Evolutionary conservation across 2,113 vertebrate genomes (phyloP).

Genomic region (Dendrocopos noguchii): DNA sequence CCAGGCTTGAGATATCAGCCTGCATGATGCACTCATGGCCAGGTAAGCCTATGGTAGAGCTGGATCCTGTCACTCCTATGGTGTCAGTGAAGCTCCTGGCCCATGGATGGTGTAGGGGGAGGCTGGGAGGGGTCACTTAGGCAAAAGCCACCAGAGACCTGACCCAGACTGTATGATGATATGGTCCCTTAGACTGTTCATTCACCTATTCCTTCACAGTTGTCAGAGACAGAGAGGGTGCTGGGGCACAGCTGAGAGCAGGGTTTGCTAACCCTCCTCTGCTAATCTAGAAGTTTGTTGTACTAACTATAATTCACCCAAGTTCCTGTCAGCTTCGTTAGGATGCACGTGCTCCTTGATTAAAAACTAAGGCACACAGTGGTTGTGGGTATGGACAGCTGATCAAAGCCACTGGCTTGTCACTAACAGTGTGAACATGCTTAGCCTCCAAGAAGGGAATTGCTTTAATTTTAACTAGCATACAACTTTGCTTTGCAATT

Average conservation of each 20-base stretch:
- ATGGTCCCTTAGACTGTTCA: not conserved
- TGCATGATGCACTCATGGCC: fast-evolving
- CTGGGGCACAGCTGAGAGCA: not conserved
- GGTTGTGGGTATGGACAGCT: not conserved
- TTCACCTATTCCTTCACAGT: not conserved
- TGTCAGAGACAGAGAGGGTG: not conserved
- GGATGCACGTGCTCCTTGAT: not conserved
- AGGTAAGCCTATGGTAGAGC: not conserved
- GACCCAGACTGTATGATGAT: not conserved
- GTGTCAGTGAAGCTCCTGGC: not conserved
- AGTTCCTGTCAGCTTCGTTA: not conserved
- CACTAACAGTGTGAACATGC: not conserved
- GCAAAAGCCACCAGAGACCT: not conserved
- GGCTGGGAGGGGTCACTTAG: not conserved
- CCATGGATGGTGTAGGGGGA: no score
- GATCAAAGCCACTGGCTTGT: not conserved
- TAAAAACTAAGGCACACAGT: not conserved
- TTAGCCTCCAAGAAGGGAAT: not conserved
- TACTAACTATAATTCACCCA: not conserved
- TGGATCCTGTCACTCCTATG: not conserved
- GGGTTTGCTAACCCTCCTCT: not conserved
- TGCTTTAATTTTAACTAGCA: not conserved
- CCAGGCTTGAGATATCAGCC: not conserved
- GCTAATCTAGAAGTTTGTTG: not conserved
- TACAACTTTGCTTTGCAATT: not conserved